Percentiles rank a stretch among this genome's conserved stretches.
These are phyloP conservation scores for Brachyopa scutellaris DNA, from an alignment of 2,888 invertebrate genomes.

Conservation along the genomic window DNA sequence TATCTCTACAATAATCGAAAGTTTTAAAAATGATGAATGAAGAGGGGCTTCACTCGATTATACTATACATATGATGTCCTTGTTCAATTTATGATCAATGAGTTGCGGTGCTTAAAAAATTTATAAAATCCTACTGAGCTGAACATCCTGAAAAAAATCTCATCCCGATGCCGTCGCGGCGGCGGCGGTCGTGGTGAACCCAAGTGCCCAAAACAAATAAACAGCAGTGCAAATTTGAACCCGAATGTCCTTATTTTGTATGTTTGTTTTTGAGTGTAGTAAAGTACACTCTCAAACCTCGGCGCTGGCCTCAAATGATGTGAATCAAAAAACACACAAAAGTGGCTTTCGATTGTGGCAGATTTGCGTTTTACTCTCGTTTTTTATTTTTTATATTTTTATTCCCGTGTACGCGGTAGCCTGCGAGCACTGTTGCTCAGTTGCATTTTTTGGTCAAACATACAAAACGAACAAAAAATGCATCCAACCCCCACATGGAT, in stretches of 20 bases:
- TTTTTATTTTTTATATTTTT: slow-evolving; percentile 57
- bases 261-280: slow-evolving; percentile 49
- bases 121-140: not conserved
- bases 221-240: slow-evolving; percentile 32
- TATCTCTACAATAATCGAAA: slow-evolving; percentile 63
- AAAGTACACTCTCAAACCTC: slow-evolving; percentile 55
- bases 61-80: too few species aligned
- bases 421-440: slow-evolving; percentile 51
- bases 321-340: slow-evolving; percentile 74
- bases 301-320: slow-evolving; percentile 64
- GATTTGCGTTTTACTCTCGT: slow-evolving; percentile 74
- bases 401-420: slow-evolving; percentile 17
- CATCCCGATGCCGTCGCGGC: slow-evolving; percentile 36
- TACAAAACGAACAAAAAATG: slow-evolving; percentile 24
- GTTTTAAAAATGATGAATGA: slow-evolving; percentile 24
- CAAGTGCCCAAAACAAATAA: slow-evolving; percentile 70
- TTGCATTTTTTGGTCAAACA: slow-evolving; percentile 65
- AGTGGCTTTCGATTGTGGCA: slow-evolving; percentile 77
- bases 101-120: slow-evolving; percentile 47
- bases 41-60: too few species aligned
- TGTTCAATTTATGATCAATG: slow-evolving; percentile 63
- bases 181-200: slow-evolving; percentile 55
- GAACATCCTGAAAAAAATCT: slow-evolving; percentile 30
- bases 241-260: slow-evolving; percentile 35
- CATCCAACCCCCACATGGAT: slow-evolving; percentile 44